Evolutionary conservation across 2,113 vertebrate species (phyloP), one percentile per base, ranked within the genome.

Genomic region (Brienomyrus brachyistius): DNA sequence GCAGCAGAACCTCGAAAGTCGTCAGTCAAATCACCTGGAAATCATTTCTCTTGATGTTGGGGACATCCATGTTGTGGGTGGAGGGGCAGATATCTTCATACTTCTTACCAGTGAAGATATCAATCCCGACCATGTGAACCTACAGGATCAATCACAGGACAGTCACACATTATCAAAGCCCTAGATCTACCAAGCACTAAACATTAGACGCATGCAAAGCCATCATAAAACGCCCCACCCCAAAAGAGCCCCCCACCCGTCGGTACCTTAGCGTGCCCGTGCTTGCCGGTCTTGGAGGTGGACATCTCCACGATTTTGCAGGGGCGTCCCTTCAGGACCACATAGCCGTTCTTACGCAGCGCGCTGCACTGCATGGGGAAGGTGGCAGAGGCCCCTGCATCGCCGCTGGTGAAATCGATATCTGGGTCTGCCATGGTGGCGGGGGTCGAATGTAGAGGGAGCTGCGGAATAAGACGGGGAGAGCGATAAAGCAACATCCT

Each of bases 281-380:
- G 98, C 93, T 99, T 99, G 91, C 98, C 98, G 5, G 98, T 99
- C 94, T 99, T 99, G 92, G 98, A 99, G 90, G 98, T 99, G 91
- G 97, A 97, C 98, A 99, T 99, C 94, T 99, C 98, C 51, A 99
- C 98, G 90, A 99, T 99, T 94, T 98, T 99, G 96, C 98, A 99
- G 84, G 98, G 98, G 89, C 97, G 97, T 8, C 97, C 97, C 95
- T 98, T 99, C 93, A 99, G 97, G 93, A 99, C 96, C 95, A 99
- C 98, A 52, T 97, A 97, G 90, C 98, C 98, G 93, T 99, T 99
- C 95, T 99, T 99, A 87, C 98, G 98, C 97, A 99, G 97, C 62
- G 98, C 97, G 7, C 98, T 99, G 95, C 98, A 99, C 94, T 99
- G 98, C 97, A 98, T 97, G 59, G 98, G 98, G 92, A 95, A 98